A percentile compares a stretch with the other conserved stretches of the same genome.
These are phyloP conservation scores for Agrilus biguttatus DNA, from an alignment of 2,888 invertebrate genomes.

Conservation along the genomic window DNA sequence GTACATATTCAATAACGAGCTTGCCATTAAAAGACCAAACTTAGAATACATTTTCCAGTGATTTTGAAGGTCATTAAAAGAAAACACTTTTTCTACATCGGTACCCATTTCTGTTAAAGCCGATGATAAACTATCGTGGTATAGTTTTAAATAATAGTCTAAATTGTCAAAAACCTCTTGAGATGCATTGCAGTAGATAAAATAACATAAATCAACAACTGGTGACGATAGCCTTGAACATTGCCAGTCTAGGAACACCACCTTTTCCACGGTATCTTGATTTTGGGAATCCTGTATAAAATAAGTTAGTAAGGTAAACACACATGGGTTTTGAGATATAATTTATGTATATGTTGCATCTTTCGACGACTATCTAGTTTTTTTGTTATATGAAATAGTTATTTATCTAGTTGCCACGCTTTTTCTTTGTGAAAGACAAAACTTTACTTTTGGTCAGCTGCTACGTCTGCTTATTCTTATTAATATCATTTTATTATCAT, in stretches of 20 bases:
- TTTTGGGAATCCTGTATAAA: conserved; percentile 8
- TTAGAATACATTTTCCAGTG: conserved; percentile 15
- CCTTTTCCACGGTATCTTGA: conserved; percentile 7
- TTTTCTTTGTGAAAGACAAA: too few relatives aligned
- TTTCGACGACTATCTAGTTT: too few relatives aligned
- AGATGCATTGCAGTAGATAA: conserved; percentile 20
- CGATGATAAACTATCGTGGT: conserved; percentile 18
- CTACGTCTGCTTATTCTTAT: too few relatives aligned
- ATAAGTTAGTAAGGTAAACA: too few relatives aligned
- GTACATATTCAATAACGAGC: conserved; percentile 11
- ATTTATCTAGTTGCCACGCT: too few relatives aligned
- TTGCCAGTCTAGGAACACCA: conserved; percentile 19
- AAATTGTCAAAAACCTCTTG: conserved; percentile 17
- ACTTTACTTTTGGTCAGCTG: too few relatives aligned
- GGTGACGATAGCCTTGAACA: conserved; percentile 13
- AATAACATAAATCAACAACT: conserved; percentile 22
- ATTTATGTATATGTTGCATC: too few relatives aligned
- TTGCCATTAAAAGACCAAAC: conserved; percentile 12
- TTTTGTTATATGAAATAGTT: too few relatives aligned
- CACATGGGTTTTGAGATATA: too few relatives aligned
- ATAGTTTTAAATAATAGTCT: conserved; percentile 19
- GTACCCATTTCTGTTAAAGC: conserved; percentile 15
- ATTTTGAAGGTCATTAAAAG: conserved; percentile 14
- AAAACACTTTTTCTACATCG: conserved; percentile 17
- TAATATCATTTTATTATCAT: too few relatives aligned